Base-by-base conservation (phyloP, 2,797 vertebrate genomes). In the Synaphobranchus kaupii region DNA sequence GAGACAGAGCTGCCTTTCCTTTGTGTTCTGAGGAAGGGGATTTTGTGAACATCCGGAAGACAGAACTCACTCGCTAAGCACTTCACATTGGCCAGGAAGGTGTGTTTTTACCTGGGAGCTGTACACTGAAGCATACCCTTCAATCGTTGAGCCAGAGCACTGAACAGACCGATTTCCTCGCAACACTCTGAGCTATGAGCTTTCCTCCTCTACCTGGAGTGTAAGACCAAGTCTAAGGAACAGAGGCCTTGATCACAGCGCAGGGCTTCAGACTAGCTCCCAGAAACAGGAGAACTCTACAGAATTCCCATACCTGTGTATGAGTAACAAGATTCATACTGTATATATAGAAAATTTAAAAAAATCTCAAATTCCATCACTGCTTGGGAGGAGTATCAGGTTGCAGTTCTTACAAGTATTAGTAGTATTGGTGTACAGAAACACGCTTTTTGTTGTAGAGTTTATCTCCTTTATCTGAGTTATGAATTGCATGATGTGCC, bases 401-500 rank as follows among this genome's bases (percentile, higher is more conserved):
- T 17, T 9, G 73, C 13, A 44, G 20, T 20, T 78, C 73, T 78
- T 9, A 44, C n/a, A 0, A 47, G 39, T 39, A 39, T 39, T 39
- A 39, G 39, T 78, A 17, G 34, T 78, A 22, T 22, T 7, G 34
- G 15, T 78, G 73, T 78, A 78, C 47, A 78, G 34, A 78, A 34
- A 47, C 73, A 78, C 73, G 1, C 92, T 93, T 94, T 90, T 92
- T 93, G 94, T 93, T 95, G 94, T 96, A 93, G 92, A 94, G 94
- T 95, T 88, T 93, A 89, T 92, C 92, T 92, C 94, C 94, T 86
- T 17, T 84, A 56, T 82, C 28, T 90, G 81, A 87, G 91, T 89
- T 90, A 89, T 86, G 88, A 87, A 63, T 92, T 95, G 96, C 96
- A 96, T 97, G 96, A 91, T 94, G 91, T 95, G 91, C 90, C 92